Base-by-base conservation (phyloP, 1,140 invertebrate species). In the Lutraria rhynchaena region DNA sequence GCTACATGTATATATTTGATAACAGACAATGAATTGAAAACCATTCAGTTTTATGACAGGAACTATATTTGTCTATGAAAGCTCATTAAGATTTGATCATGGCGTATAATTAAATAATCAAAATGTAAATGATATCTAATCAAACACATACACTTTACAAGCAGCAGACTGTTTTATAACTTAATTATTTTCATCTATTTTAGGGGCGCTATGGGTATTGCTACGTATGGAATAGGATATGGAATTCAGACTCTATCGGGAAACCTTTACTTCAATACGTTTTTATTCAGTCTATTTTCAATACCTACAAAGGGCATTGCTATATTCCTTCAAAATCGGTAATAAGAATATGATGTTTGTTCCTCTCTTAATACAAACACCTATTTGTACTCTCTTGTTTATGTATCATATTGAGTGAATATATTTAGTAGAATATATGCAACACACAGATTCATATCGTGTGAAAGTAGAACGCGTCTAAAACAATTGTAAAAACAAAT, bases 221-320 rank as follows among this genome's bases (percentile, higher is more conserved):
- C 51, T 27, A 19, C n/a, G 4, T 31, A 46, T 51, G 65, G 65
- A 49, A 15, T 69, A 19, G n/a, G 15, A 24, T 69, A 49, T 53
- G 65, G 65, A 0, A 53, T 69, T 13, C 65, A 69, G 24, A 5
- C 65, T 7, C 11, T 69, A 1, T 69, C 44, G 19, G 46, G 65
- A 31, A 51, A 69, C 13, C 41, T 69, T 7, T 69, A 31, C 19
- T 27, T 69, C 15, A 69, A 69, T 33, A 31, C 19, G 13, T 51
- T 69, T 27, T 13, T 69, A n/a, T 69, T 69, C 44, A 35, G 24
- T 29, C 22, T 69, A 15, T 29, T n/a, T 31, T 19, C 15, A 3
- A 69, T 69, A 51, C 65, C 65, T 31, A 13, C 65, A 33, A 69
- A 69, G 51, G 3, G 44, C 19, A 69, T 69, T 41, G 44, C 65